Base-by-base conservation (phyloP, 2,888 invertebrate genomes). In the Scrobipalpa costella region DNA sequence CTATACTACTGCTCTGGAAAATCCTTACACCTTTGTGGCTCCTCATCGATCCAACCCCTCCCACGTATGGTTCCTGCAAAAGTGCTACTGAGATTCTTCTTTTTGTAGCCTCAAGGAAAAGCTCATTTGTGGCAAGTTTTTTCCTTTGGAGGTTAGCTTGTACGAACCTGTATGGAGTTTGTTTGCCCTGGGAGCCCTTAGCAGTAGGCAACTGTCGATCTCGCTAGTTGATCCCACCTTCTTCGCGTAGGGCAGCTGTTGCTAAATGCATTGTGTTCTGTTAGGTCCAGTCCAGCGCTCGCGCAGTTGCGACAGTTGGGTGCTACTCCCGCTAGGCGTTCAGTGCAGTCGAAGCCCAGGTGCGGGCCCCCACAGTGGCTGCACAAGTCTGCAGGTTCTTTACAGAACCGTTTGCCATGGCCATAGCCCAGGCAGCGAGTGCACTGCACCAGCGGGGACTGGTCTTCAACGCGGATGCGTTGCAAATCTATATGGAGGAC, bases 251-350 rank as follows among this genome's bases (percentile, higher is more conserved):
- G 57, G 49, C 69, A 70, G 0, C 62, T 62, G 0, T n/a, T 0
- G 57, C 66, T 65, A 19, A 67, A 68, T 8, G 69, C 65, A 38
- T 65, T 65, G 55, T 68, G 68, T 7, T 50, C 59, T 0, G 7
- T 17, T 0, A 50, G 13, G 0, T 47, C 63, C 1, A 55, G n/a
- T n/a, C n/a, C n/a, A 8, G 59, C 58, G 7, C 8, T 13, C 0
- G 0, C 8, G 52, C 71, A 71, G 55, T 70, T 70, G 6, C 19
- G 11, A 27, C 69, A 70, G 0, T 6, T 6, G 0, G 68, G 67
- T 0, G 21, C 0, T 1, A 9, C 44, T 0, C 62, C 63, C 0
- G 44, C 3, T 1, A n/a, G 7, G 19, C 58, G 34, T 1, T 44
- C n/a, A 2, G 40, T 1, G 11, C 44, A 40, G 0, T 58, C 40